A percentile compares a stretch with the other conserved stretches of the same genome.
Evolutionary conservation across 2,797 vertebrate species (phyloP).

Genomic region (Neoniphon sammara): DNA sequence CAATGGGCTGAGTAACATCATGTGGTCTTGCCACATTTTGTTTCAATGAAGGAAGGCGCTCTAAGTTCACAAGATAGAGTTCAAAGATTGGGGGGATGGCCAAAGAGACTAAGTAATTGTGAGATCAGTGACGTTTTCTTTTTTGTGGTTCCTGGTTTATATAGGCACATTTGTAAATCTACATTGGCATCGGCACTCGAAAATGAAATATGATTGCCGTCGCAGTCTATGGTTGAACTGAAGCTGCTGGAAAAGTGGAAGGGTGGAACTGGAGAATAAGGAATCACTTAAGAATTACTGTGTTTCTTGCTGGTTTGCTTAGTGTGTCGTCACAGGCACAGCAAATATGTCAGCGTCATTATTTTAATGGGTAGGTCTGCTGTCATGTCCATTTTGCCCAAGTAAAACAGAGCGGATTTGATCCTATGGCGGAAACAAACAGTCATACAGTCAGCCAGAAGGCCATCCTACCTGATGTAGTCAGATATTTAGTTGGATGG

Average conservation of each 20-base stretch:
- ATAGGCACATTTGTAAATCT: slow-evolving; percentile 79
- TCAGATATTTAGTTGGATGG: slow-evolving; percentile 5
- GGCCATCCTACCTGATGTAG: background rate
- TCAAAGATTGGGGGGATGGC: slow-evolving; percentile 81
- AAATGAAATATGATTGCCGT: slow-evolving; percentile 69
- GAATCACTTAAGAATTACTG: slow-evolving; percentile 38
- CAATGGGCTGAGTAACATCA: slow-evolving; percentile 75
- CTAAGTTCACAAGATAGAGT: slow-evolving; percentile 77
- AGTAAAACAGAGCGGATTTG: background rate
- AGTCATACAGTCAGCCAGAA: slow-evolving; percentile 7
- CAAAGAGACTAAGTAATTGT: slow-evolving; percentile 79
- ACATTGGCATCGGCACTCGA: slow-evolving; percentile 71
- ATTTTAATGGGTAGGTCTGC: background rate
- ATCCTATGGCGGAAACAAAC: slow-evolving; percentile 11
- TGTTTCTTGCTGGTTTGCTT: background rate
- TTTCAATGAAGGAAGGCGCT: slow-evolving; percentile 77
- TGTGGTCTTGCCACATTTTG: slow-evolving; percentile 78
- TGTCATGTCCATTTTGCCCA: background rate
- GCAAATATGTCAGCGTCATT: background rate
- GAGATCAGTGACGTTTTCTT: slow-evolving; percentile 80
- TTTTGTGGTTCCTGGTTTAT: slow-evolving; percentile 79
- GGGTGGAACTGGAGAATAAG: slow-evolving; percentile 49
- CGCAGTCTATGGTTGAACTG: slow-evolving; percentile 54
- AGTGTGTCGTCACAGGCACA: background rate
- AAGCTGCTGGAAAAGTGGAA: slow-evolving; percentile 53